phyloP scores from a whole-genome alignment of 2,888 invertebrate genomes.

The Nowickia ferox region DNA sequence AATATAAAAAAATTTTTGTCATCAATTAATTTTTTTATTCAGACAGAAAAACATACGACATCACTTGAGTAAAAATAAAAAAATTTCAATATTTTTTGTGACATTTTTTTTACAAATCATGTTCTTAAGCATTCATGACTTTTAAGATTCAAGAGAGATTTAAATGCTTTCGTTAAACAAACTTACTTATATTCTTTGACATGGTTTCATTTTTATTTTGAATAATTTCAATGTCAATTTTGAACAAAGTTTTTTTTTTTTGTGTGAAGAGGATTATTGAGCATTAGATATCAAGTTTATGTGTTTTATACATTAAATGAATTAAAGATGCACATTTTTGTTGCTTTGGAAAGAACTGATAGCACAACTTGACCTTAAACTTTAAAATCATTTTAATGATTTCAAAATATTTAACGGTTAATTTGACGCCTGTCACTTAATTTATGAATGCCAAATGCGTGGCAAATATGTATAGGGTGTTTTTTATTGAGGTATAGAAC shows the following conservation, averaged over 20 bases:
- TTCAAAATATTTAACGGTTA: conserved; percentile 53
- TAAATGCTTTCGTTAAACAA: conserved; percentile 24
- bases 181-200: conserved; percentile 32
- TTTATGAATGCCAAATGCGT: conserved; percentile 15
- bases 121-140: conserved; percentile 54
- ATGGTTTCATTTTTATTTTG: conserved; percentile 7
- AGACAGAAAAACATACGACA: background rate
- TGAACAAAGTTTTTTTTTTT: conserved; percentile 12
- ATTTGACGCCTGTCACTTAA: conserved; percentile 52
- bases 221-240: conserved; percentile 64
- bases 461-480: background rate
- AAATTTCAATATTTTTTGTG: conserved; percentile 47
- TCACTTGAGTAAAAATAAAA: conserved; percentile 9
- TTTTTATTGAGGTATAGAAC: no score
- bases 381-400: conserved; percentile 42
- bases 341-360: background rate
- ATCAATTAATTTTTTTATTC: conserved; percentile 53
- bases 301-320: conserved; percentile 12
- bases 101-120: conserved; percentile 42
- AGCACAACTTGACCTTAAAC: conserved; percentile 62
- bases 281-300: conserved; percentile 34
- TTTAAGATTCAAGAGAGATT: conserved; percentile 53
- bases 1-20: conserved; percentile 56
- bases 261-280: conserved; percentile 48
- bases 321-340: conserved; percentile 21